Percentiles rank a stretch among this genome's conserved stretches.
Evolutionary conservation across 2,113 vertebrate species (phyloP).

Genomic region (Gnathonemus longibarbis): DNA sequence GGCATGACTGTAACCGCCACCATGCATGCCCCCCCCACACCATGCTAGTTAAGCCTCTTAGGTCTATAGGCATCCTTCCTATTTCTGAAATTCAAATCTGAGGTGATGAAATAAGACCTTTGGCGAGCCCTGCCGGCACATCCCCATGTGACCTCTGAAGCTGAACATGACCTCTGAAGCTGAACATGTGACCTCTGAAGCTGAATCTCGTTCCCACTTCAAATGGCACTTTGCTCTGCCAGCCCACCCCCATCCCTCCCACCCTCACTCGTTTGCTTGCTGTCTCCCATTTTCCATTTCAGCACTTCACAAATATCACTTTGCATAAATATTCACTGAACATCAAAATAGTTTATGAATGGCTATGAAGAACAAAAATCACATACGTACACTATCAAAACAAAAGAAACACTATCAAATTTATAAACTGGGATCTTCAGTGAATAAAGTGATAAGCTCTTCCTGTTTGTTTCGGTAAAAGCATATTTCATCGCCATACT

Average conservation of each 20-base stretch:
- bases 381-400: neutral
- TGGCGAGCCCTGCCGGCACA: neutral
- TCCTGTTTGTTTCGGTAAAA: neutral
- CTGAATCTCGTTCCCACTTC: neutral
- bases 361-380: neutral
- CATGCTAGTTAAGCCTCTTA: neutral
- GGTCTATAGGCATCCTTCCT: neutral
- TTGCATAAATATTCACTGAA: neutral
- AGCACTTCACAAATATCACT: conserved; percentile 25
- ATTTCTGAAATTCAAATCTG: neutral
- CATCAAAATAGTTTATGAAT: neutral
- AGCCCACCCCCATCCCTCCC: neutral
- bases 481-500: neutral
- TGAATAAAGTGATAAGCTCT: neutral
- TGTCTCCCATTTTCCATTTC: conserved; percentile 39
- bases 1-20: neutral
- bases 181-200: neutral
- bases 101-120: neutral
- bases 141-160: neutral
- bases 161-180: neutral
- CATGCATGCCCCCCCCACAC: neutral
- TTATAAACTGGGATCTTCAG: neutral
- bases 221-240: neutral
- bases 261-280: neutral
- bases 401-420: neutral